Evolutionary conservation across 2,888 invertebrate species (phyloP).

Genomic region (Diarsia mendica): DNA sequence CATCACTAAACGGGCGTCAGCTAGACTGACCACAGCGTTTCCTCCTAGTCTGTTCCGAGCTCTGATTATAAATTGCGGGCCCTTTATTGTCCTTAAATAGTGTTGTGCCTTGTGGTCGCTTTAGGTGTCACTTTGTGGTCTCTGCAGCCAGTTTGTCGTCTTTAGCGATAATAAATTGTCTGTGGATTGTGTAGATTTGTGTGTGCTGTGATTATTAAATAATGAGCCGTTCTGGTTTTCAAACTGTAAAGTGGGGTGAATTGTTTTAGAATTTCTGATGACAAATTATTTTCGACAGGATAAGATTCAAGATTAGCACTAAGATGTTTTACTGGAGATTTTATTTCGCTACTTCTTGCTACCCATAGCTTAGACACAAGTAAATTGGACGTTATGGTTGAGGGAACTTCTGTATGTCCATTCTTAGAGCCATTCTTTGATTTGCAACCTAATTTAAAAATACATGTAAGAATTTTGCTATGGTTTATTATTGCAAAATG

Average conservation of each 20-base stretch:
- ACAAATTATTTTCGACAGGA: background rate
- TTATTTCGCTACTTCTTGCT: background rate
- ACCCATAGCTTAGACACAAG: background rate
- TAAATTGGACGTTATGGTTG: background rate
- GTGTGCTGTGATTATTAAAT: background rate
- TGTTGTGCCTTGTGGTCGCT: slow-evolving; percentile 55
- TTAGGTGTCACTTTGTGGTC: slow-evolving; percentile 51
- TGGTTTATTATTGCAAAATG: too few relatives aligned
- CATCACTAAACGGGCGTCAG: slow-evolving; percentile 60
- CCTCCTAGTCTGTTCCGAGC: slow-evolving; percentile 60
- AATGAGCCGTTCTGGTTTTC: background rate
- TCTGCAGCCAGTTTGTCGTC: slow-evolving; percentile 22
- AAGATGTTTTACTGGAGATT: background rate
- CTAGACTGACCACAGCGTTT: slow-evolving; percentile 67
- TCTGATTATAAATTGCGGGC: slow-evolving; percentile 66
- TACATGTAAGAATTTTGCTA: background rate
- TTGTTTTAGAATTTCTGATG: background rate
- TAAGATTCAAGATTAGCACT: background rate
- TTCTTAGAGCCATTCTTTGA: too few relatives aligned
- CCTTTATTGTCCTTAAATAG: slow-evolving; percentile 67
- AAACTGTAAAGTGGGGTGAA: background rate
- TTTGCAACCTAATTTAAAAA: background rate
- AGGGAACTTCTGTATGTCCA: background rate
- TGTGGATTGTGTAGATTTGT: slow-evolving; percentile 30
- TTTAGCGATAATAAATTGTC: slow-evolving; percentile 40